Evolutionary conservation across 2,888 invertebrate genomes (phyloP), one percentile per base, ranked within the genome.

Genomic region (Anarsia innoxiella): DNA sequence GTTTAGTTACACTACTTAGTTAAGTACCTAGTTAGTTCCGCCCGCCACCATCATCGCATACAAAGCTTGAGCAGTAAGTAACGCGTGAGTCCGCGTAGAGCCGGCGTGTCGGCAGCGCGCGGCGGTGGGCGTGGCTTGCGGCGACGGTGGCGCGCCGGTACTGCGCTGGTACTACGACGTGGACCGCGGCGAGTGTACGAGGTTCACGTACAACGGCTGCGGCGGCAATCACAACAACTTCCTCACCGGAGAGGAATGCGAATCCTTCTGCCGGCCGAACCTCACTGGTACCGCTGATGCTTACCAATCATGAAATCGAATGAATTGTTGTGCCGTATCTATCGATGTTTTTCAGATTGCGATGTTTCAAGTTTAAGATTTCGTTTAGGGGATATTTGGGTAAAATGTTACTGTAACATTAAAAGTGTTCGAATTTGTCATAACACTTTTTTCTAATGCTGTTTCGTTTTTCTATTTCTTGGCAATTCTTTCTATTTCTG

Each of bases 151-250:
- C 36, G 38, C 37, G 54, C 61, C 74, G 54, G 68, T 66, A 50
- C 89, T 89, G 46, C 88, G 93, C 60, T 95, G 91, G 90, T 89
- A 89, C 86, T 94, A 90, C 74, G 90, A 91, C 72, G 87, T 88
- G 47, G 79, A 80, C 34, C 80, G 86, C 50, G 90, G 87, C 50
- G 89, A 89, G 59, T 97, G 96, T 76, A 75, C 89, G 49, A 87
- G 89, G 37, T 96, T 97, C 83, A 88, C 91, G 60, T 96, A 92
- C 85, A 88, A 89, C 48, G 96, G 96, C 78, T 97, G 96, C 78
- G 91, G 90, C 46, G 96, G 95, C 58, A 95, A 93, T 78, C 88
- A 87, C 61, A 96, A 96, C 86, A 92, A 92, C 85, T 95, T 95
- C 88, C 87, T 82, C 67, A 88, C 90, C 38, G 89, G 88, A 76